A percentile compares a stretch with the other conserved stretches of the same genome.
phyloP scores from a whole-genome alignment of 1,140 invertebrate genomes.

The Aphelenchoides avenae region DNA sequence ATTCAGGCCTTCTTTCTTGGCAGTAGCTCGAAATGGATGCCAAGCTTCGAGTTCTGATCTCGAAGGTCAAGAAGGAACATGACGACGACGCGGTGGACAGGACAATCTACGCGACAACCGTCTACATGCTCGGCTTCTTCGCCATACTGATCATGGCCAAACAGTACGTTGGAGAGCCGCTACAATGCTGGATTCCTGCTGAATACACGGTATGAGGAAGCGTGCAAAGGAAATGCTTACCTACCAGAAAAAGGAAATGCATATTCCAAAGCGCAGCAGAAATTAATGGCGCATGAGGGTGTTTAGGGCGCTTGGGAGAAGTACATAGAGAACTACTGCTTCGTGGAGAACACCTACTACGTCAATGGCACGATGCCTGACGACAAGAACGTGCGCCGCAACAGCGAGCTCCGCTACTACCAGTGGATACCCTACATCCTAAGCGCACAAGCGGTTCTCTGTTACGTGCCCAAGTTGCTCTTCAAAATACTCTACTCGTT shows the following conservation, averaged over 20 bases:
- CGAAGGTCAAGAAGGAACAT: constrained; percentile 47
- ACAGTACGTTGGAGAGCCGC: constrained; percentile 44
- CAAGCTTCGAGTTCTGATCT: constrained; percentile 29
- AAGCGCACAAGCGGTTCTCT: constrained; percentile 31
- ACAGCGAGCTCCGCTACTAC: constrained; percentile 42
- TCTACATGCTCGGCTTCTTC: constrained; percentile 42
- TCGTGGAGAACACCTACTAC: constrained; percentile 49
- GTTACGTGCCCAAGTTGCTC: constrained; percentile 44
- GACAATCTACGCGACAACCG: constrained; percentile 43
- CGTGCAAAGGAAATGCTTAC: too few relatives aligned
- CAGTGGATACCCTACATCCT: constrained; percentile 49
- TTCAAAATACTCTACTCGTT: constrained; percentile 48
- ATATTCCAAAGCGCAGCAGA: neutral
- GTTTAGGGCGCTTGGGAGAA: constrained; percentile 43
- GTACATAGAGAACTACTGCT: constrained; percentile 50
- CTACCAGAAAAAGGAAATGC: too few relatives aligned
- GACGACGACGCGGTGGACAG: constrained; percentile 42
- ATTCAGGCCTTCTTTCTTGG: constrained; percentile 3
- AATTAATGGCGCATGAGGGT: constrained; percentile 1
- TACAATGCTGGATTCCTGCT: constrained; percentile 47
- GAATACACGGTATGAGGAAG: constrained; percentile 33
- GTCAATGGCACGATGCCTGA: constrained; percentile 36
- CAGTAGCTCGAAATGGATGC: constrained; percentile 31
- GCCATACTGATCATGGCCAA: constrained; percentile 46
- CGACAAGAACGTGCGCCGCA: constrained; percentile 12